Percentiles rank a stretch among this genome's conserved stretches.
phyloP scores from a whole-genome alignment of 2,888 invertebrate genomes.

The Napeogenes inachia region DNA sequence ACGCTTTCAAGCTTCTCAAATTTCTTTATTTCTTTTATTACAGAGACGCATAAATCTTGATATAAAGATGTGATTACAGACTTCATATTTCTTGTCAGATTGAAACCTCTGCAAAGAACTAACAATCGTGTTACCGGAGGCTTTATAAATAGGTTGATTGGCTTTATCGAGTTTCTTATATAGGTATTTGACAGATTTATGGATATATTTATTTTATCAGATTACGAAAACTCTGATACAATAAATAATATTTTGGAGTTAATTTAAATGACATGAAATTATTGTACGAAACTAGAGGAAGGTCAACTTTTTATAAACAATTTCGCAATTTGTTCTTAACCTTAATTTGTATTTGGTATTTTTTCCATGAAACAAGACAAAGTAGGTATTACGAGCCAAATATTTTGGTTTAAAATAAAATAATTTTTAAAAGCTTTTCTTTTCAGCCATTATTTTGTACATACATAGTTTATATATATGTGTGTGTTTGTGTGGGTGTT shows the following conservation, averaged over 20 bases:
- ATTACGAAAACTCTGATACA: not conserved
- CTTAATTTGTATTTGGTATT: conserved; percentile 47
- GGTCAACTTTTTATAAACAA: conserved; percentile 29
- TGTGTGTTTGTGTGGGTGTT: too few relatives aligned
- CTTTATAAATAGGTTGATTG: not conserved
- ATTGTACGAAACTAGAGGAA: not conserved
- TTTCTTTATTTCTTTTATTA: too few relatives aligned
- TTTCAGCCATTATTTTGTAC: not conserved
- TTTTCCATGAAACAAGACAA: conserved; percentile 1
- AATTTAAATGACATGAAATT: not conserved
- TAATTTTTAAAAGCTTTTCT: conserved; percentile 19
- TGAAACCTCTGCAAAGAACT: not conserved
- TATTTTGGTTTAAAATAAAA: conserved; percentile 39
- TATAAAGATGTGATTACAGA: not conserved
- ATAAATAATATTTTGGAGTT: not conserved
- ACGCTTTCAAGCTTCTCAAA: too few relatives aligned
- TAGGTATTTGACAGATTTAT: not conserved
- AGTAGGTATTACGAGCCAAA: conserved; percentile 32
- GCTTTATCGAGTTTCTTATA: not conserved
- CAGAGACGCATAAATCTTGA: too few relatives aligned
- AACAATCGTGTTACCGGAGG: not conserved
- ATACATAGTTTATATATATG: not conserved
- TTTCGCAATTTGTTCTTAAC: conserved; percentile 48
- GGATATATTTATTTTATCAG: not conserved
- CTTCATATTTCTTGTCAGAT: not conserved